Percentiles rank a stretch among this genome's conserved stretches.
Conservation (phyloP, 2,888 invertebrate species). For the Ganaspis brasiliensis region DNA sequence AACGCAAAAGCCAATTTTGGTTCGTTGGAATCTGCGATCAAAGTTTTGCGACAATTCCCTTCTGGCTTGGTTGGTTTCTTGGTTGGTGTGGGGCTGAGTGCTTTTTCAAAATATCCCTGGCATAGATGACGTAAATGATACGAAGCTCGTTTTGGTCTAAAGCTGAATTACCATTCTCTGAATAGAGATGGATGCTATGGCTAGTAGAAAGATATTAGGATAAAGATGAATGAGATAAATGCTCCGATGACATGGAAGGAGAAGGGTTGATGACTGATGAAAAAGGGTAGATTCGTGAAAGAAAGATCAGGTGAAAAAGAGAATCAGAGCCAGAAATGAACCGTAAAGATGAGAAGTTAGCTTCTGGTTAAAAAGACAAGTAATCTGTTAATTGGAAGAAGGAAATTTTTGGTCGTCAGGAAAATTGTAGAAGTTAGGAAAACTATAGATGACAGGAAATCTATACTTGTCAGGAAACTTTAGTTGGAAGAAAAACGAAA, state of each 20-base stretch:
- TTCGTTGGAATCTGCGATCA: constrained; percentile 46
- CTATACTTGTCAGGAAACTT: no score
- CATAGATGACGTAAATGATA: constrained; percentile 31
- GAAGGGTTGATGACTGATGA: constrained; percentile 4
- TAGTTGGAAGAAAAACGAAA: no score
- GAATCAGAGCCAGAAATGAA: constrained; percentile 43
- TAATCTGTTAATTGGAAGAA: no score
- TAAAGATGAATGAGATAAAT: background rate
- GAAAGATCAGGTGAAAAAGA: constrained; percentile 41
- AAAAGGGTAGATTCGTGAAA: constrained; percentile 32
- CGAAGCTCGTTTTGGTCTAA: constrained; percentile 33
- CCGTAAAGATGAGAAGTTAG: background rate
- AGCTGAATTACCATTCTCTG: background rate
- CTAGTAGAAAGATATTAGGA: constrained; percentile 13
- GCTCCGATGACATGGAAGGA: constrained; percentile 26
- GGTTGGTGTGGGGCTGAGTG: no score
- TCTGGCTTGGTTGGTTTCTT: no score
- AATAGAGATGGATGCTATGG: constrained; percentile 16
- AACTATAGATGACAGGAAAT: no score
- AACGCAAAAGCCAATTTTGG: constrained; percentile 51
- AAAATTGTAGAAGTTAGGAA: no score
- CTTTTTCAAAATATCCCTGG: constrained; percentile 27
- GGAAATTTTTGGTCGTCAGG: no score
- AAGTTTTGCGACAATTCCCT: constrained; percentile 26
- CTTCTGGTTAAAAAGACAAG: no score